These are phyloP conservation scores for Sarcophaga bullata DNA, from an alignment of 1,140 invertebrate genomes.

Conservation along the genomic window DNA sequence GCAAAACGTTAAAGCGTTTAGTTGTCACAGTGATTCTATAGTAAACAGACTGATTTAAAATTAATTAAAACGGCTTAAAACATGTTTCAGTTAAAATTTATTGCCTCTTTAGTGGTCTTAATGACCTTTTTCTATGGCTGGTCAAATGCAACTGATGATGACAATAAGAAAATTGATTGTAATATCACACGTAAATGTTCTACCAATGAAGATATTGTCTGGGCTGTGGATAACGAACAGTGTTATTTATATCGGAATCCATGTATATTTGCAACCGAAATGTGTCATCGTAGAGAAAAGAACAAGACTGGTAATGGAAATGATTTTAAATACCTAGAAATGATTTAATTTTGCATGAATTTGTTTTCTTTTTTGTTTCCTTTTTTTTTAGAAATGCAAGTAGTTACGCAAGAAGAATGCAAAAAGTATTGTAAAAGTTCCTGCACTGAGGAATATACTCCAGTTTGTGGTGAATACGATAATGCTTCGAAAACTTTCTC, in stretches of 20 bases:
- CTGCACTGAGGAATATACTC: conserved; percentile 25
- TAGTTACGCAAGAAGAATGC: not conserved
- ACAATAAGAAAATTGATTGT: not conserved
- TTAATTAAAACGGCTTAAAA: not conserved
- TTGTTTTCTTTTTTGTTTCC: too few species aligned
- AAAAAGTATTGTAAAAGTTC: not conserved
- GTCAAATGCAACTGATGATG: too few species aligned
- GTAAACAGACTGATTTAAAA: not conserved
- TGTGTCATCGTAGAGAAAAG: not conserved
- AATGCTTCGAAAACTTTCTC: not conserved
- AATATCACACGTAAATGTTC: not conserved
- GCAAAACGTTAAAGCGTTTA: not conserved
- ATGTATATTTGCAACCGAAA: not conserved
- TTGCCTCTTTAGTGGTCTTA: not conserved
- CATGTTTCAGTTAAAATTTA: not conserved
- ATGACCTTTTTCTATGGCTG: not conserved
- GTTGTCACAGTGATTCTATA: not conserved
- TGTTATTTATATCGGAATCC: conserved; percentile 38
- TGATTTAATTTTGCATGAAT: too few species aligned
- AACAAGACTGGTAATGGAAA: not conserved
- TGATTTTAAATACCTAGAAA: not conserved
- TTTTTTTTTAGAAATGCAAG: not conserved
- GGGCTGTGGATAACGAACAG: not conserved
- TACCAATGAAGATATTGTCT: not conserved
- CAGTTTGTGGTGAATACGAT: conserved; percentile 14